Evolutionary conservation across 2,888 invertebrate species (phyloP).

Genomic region (Tetranychus piercei): DNA sequence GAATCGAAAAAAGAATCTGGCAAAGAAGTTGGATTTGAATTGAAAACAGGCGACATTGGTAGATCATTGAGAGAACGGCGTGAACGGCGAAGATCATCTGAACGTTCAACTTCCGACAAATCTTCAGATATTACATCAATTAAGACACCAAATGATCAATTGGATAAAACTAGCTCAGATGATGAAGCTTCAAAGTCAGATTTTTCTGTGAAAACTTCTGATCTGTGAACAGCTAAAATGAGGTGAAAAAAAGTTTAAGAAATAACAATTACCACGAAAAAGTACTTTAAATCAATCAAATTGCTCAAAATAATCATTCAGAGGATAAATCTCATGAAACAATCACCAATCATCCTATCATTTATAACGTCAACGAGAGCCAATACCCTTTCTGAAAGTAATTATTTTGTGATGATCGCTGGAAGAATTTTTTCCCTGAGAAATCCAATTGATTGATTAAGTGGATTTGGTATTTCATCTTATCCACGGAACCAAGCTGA

Average conservation of each 20-base stretch:
- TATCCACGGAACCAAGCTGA: no score
- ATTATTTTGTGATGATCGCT: no score
- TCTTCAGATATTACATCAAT: constrained; percentile 2
- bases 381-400: no score
- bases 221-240: not conserved
- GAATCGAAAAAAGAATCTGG: constrained; percentile 3
- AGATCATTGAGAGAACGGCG: constrained; percentile 17
- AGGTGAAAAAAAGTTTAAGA: not conserved
- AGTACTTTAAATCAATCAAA: not conserved
- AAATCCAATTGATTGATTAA: no score
- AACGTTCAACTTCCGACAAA: constrained; percentile 2
- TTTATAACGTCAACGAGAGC: not conserved
- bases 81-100: not conserved
- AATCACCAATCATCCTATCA: not conserved
- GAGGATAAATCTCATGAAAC: not conserved
- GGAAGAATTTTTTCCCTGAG: no score
- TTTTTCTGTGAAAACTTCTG: not conserved
- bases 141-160: not conserved
- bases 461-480: no score
- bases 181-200: not conserved
- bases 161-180: not conserved
- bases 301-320: not conserved
- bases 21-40: constrained; percentile 15
- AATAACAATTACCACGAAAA: not conserved
- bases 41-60: constrained; percentile 19